These are phyloP conservation scores for Sipunculus nudus DNA, from an alignment of 2,888 invertebrate genomes.

Conservation along the genomic window DNA sequence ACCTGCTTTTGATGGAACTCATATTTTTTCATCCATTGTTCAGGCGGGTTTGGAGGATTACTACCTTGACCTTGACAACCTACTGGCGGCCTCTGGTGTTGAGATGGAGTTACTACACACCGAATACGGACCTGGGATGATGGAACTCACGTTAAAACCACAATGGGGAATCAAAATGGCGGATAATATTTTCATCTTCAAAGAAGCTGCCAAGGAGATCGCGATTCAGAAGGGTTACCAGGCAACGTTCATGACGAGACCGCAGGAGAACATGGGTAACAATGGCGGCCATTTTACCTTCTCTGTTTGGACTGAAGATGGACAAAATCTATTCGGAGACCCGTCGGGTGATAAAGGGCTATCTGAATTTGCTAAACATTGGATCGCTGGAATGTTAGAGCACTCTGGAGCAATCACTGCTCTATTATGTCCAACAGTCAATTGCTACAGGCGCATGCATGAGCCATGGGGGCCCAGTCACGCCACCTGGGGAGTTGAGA, in stretches of 20 bases:
- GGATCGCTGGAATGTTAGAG: slow-evolving; percentile 22
- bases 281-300: slow-evolving; percentile 35
- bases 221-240: not conserved
- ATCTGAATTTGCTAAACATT: slow-evolving; percentile 23
- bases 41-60: not conserved
- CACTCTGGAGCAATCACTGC: slow-evolving; percentile 26
- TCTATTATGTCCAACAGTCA: slow-evolving; percentile 20
- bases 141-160: slow-evolving; percentile 19
- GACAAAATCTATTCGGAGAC: slow-evolving; percentile 26
- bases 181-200: slow-evolving; percentile 17
- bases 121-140: slow-evolving; percentile 17
- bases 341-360: slow-evolving; percentile 13
- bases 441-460: slow-evolving; percentile 27
- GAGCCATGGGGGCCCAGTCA: slow-evolving; percentile 1
- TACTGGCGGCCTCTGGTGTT: slow-evolving; percentile 3
- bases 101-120: not conserved
- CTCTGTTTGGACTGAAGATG: slow-evolving; percentile 29
- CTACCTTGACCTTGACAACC: not conserved
- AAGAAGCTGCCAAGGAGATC: slow-evolving; percentile 23
- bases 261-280: not conserved
- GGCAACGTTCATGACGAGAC: slow-evolving; percentile 29
- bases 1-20: not conserved
- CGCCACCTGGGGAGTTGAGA: slow-evolving; percentile 21
- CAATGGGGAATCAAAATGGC: slow-evolving; percentile 10
- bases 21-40: not conserved